Evolutionary conservation across 1,140 invertebrate genomes (phyloP).

Genomic region (Chrysopa pallens): DNA sequence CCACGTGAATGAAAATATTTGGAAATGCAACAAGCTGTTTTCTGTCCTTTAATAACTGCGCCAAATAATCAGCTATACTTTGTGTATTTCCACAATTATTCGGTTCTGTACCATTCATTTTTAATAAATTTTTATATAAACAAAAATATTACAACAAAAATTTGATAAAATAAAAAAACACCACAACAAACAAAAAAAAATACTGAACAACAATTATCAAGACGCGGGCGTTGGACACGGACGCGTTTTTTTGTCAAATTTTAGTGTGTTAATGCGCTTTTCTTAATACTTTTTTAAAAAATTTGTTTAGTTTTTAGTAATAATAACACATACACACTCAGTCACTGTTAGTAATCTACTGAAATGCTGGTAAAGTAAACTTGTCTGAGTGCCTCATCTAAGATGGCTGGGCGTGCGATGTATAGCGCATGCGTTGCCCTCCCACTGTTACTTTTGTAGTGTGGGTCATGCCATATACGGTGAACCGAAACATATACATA

Average conservation of each 20-base stretch:
- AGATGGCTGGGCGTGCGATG: no score
- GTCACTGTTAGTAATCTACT: not conserved
- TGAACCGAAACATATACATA: no score
- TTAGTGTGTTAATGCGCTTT: not conserved
- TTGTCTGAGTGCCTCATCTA: no score
- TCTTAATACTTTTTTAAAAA: not conserved
- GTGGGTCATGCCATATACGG: no score
- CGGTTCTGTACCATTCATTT: constrained; percentile 7
- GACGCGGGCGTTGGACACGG: no score
- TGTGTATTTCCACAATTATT: constrained; percentile 54
- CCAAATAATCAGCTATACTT: constrained; percentile 97
- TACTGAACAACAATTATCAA: not conserved
- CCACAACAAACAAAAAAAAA: not conserved
- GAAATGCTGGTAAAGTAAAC: not conserved
- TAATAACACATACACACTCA: not conserved
- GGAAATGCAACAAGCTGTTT: constrained; percentile 98
- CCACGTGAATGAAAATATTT: constrained; percentile 98
- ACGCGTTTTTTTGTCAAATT: not conserved
- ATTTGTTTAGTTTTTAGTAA: not conserved
- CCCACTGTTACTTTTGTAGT: no score
- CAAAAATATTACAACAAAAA: not conserved
- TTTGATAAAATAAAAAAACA: not conserved
- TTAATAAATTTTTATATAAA: not conserved
- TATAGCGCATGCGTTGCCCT: no score
- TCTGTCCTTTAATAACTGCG: constrained; percentile 99